Percentiles rank a stretch among this genome's conserved stretches.
Conservation (phyloP, 2,888 invertebrate genomes). For the Netelia virgata region DNA sequence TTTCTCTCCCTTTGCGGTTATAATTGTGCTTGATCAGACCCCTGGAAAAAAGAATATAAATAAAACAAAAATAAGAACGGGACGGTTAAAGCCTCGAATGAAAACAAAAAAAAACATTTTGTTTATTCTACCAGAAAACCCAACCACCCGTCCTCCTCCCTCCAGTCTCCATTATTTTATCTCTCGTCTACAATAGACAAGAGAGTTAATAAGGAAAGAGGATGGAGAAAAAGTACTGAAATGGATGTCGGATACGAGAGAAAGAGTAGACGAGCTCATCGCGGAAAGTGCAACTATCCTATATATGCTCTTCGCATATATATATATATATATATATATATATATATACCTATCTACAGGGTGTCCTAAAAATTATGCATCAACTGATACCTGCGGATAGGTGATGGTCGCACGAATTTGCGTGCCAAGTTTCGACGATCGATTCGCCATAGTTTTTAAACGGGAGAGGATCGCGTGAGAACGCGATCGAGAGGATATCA, state of each 20-base stretch:
- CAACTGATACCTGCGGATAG: too few species aligned
- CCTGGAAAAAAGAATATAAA: neutral
- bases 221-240: constrained; percentile 14
- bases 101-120: constrained; percentile 14
- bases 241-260: constrained; percentile 11
- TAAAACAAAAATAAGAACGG: constrained; percentile 29
- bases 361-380: too few species aligned
- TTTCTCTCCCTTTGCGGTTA: constrained; percentile 32
- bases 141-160: neutral
- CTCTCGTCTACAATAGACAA: constrained; percentile 34
- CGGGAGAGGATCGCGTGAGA: too few species aligned
- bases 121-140: constrained; percentile 11
- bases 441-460: too few species aligned
- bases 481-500: too few species aligned
- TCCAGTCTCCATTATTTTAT: constrained; percentile 8
- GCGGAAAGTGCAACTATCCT: constrained; percentile 63
- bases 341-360: neutral
- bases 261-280: constrained; percentile 62
- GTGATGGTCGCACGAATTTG: too few species aligned
- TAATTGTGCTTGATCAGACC: constrained; percentile 34
- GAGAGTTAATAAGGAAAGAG: constrained; percentile 50
- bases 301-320: neutral
- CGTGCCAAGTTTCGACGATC: too few species aligned
- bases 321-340: neutral
- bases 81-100: constrained; percentile 39